phyloP scores from a whole-genome alignment of 2,797 vertebrate species.

The Phrynocephalus guinanensis region DNA sequence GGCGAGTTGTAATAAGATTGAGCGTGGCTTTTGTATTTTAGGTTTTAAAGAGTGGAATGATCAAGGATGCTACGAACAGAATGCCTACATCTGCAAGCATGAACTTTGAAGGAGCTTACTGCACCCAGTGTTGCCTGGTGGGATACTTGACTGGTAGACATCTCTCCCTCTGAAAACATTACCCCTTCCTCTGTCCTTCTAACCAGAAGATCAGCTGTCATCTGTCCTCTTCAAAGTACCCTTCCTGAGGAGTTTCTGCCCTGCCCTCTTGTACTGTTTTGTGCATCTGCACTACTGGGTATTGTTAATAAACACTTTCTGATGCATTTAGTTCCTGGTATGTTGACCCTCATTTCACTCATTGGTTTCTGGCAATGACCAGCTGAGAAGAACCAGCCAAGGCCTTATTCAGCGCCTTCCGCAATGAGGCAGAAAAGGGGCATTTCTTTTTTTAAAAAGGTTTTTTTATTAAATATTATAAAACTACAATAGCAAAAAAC shows the following conservation, averaged over 20 bases:
- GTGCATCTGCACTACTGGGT: too few species aligned
- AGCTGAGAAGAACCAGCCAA: neutral
- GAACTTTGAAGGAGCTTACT: neutral
- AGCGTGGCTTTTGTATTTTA: neutral
- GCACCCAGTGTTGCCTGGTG: neutral
- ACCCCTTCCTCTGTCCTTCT: neutral
- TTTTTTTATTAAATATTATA: too few species aligned
- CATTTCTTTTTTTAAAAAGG: too few species aligned
- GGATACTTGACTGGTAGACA: neutral
- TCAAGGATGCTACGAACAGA: neutral
- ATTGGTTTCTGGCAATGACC: neutral
- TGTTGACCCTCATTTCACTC: neutral
- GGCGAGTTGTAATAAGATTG: neutral
- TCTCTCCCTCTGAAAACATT: neutral
- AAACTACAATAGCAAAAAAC: too few species aligned
- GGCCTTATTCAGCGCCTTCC: neutral
- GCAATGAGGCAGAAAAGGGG: too few species aligned
- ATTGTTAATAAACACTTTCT: neutral
- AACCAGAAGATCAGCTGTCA: neutral
- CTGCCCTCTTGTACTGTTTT: neutral
- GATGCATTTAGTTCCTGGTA: neutral
- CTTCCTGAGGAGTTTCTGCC: neutral
- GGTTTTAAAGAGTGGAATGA: conserved; percentile 19
- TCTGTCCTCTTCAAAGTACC: neutral
- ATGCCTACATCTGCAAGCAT: conserved; percentile 22